Percentiles rank a stretch among this genome's conserved stretches.
phyloP scores from a whole-genome alignment of 2,797 vertebrate genomes.

The Esox lucius region DNA sequence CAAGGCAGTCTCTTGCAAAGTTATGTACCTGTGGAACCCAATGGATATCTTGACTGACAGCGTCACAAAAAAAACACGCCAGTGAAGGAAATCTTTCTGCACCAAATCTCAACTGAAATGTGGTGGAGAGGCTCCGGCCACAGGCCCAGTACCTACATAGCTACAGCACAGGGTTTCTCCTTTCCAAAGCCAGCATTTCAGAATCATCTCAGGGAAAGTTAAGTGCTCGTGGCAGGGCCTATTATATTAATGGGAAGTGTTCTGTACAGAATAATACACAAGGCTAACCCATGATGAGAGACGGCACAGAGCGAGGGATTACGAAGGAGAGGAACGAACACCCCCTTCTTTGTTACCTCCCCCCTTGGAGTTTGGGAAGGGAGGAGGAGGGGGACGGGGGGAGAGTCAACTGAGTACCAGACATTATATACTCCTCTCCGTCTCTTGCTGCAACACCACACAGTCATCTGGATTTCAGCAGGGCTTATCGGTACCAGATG shows the following conservation, averaged over 20 bases:
- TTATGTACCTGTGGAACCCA: conserved; percentile 48
- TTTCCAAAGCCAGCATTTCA: conserved; percentile 26
- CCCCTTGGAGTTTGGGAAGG: conserved; percentile 48
- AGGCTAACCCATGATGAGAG: conserved; percentile 68
- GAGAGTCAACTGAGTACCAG: conserved; percentile 54
- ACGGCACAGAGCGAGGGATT: conserved; percentile 70
- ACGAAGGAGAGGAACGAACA: conserved; percentile 51
- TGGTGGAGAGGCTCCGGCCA: neutral
- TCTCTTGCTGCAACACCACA: conserved; percentile 57
- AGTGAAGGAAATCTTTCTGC: conserved; percentile 44
- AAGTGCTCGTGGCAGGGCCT: conserved; percentile 70
- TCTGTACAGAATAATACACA: conserved; percentile 69
- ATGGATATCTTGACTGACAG: conserved; percentile 42
- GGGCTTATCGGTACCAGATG: conserved; percentile 91
- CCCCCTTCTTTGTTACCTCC: conserved; percentile 62
- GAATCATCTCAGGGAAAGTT: conserved; percentile 46
- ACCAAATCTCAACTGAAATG: conserved; percentile 38
- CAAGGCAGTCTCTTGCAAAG: conserved; percentile 59
- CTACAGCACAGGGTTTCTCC: conserved; percentile 32
- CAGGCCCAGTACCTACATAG: neutral
- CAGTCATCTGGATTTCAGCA: conserved; percentile 88
- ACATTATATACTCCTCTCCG: conserved; percentile 61
- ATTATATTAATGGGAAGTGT: conserved; percentile 74
- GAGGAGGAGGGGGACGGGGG: conserved; percentile 30
- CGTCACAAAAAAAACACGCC: conserved; percentile 50